Evolutionary conservation across 1,140 invertebrate species (phyloP).

Genomic region (Aphaenogaster ashmeadi): DNA sequence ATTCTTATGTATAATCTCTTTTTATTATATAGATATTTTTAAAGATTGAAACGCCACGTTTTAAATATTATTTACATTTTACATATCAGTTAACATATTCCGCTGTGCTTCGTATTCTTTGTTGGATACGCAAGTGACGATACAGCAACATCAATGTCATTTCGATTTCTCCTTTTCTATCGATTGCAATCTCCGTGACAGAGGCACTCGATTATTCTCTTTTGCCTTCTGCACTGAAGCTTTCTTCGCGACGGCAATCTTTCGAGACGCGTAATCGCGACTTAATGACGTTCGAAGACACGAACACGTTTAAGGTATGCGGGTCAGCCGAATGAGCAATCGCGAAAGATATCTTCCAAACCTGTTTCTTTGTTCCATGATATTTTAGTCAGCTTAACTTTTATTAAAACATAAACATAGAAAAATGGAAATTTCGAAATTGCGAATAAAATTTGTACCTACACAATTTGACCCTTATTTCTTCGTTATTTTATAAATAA

Average conservation of each 20-base stretch:
- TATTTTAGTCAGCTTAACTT: constrained; percentile 13
- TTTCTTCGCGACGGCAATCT: constrained; percentile 32
- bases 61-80: neutral
- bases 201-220: constrained; percentile 14
- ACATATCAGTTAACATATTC: neutral
- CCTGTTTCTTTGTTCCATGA: constrained; percentile 19
- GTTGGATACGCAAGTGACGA: neutral
- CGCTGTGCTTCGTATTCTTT: neutral
- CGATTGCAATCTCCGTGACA: constrained; percentile 3
- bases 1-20: neutral
- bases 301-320: constrained; percentile 59
- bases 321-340: constrained; percentile 49
- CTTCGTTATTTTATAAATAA: neutral
- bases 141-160: neutral
- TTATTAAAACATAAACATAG: neutral
- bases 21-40: constrained; percentile 5
- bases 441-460: neutral
- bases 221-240: neutral
- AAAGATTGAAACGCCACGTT: neutral
- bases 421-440: neutral
- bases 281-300: constrained; percentile 48
- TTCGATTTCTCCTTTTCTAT: constrained; percentile 1
- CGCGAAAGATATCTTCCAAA: constrained; percentile 17
- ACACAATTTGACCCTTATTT: neutral
- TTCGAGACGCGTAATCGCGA: constrained; percentile 36